Percentiles rank a stretch among this genome's conserved stretches.
phyloP scores from a whole-genome alignment of 2,888 invertebrate genomes.

The Zaprionus obscuricornis region DNA sequence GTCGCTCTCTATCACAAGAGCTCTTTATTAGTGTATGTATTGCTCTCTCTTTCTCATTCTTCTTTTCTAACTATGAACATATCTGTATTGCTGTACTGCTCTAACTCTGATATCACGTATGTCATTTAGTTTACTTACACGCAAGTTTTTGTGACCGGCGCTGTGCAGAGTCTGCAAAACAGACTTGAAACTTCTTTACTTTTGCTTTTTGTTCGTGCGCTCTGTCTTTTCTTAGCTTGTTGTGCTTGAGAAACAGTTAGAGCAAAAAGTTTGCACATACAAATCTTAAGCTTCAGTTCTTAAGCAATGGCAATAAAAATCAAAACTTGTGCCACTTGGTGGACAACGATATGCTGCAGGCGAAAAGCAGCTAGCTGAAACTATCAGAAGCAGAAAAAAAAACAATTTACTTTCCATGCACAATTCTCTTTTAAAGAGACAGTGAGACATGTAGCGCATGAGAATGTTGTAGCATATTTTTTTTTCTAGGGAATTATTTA shows the following conservation, averaged over 20 bases:
- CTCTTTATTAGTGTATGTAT: no score
- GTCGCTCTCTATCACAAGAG: no score
- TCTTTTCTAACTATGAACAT: no score
- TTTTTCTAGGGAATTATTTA: constrained; percentile 28
- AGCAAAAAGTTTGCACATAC: constrained; percentile 33
- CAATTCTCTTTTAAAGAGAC: no score
- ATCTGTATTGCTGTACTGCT: no score
- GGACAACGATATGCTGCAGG: constrained; percentile 16
- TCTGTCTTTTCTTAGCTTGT: constrained; percentile 2
- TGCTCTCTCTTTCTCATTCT: no score
- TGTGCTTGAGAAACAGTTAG: constrained; percentile 7
- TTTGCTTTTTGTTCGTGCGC: no score
- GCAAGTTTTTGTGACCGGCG: no score
- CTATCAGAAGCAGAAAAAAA: constrained; percentile 13
- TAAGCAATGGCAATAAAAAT: constrained; percentile 58
- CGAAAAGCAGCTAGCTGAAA: constrained; percentile 10
- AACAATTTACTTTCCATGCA: constrained; percentile 42
- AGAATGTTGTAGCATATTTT: constrained; percentile 2
- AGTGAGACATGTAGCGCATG: constrained; percentile 1
- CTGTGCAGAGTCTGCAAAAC: no score
- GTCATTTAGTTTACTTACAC: no score
- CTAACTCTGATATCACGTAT: no score
- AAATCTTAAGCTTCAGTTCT: constrained; percentile 29
- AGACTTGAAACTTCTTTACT: no score
- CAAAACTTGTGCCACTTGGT: constrained; percentile 54